Evolutionary conservation across 2,113 vertebrate species (phyloP).

Genomic region (Phalacrocorax aristotelis): DNA sequence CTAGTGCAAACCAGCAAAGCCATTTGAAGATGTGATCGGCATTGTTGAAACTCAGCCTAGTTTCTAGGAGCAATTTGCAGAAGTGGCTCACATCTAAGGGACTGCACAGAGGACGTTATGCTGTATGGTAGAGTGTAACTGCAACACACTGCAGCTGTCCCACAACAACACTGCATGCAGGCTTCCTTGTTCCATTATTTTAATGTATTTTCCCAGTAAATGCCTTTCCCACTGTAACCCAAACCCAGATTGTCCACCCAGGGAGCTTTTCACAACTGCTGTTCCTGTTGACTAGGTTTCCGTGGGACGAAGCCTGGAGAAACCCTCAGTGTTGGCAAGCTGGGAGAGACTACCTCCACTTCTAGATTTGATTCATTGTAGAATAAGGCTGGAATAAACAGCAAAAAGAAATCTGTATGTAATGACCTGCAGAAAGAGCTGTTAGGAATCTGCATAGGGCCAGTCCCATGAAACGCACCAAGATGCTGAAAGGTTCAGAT

Average conservation of each 20-base stretch:
- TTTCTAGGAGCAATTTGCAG: not conserved
- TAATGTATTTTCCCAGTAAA: not conserved
- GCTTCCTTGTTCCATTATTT: not conserved
- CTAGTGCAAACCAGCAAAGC: not conserved
- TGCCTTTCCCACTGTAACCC: not conserved
- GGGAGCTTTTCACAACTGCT: not conserved
- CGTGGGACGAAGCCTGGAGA: not conserved
- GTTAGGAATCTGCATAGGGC: not conserved
- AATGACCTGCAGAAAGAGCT: not conserved
- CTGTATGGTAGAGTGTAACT: not conserved
- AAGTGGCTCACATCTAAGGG: not conserved
- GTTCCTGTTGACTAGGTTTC: not conserved
- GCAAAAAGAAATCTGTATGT: not conserved
- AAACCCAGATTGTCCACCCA: not conserved
- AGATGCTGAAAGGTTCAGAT: not conserved
- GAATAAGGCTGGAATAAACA: not conserved
- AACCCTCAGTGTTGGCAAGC: not conserved
- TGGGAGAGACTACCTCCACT: not conserved
- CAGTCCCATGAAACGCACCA: fast-evolving
- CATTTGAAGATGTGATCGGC: not conserved
- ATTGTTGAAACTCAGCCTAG: not conserved
- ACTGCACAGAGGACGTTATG: not conserved
- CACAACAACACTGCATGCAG: not conserved
- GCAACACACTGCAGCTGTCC: not conserved
- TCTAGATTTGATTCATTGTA: not conserved